Evolutionary conservation across 1,140 invertebrate genomes (phyloP).

Genomic region (Brachystomella parvula): DNA sequence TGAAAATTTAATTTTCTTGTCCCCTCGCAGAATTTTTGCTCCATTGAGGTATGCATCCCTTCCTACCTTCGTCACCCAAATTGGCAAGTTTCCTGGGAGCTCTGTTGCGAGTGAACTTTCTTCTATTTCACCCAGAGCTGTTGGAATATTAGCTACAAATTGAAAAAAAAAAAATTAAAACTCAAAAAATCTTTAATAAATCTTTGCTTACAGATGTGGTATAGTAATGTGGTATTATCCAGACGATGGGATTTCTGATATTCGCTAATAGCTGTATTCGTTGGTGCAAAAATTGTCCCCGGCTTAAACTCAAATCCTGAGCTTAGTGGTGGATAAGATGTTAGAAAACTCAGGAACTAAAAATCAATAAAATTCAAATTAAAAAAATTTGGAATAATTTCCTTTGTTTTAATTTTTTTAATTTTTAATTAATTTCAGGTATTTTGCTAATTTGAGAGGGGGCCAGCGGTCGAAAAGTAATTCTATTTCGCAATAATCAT

Average conservation of each 20-base stretch:
- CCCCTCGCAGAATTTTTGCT: slow-evolving; percentile 26
- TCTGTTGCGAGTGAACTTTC: slow-evolving; percentile 28
- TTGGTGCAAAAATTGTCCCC: slow-evolving; percentile 36
- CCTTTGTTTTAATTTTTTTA: neutral
- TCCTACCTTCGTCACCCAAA: slow-evolving; percentile 31
- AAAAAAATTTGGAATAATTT: neutral
- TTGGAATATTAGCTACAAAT: slow-evolving; percentile 1
- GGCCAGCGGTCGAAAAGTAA: neutral
- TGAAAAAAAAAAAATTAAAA: slow-evolving; percentile 3
- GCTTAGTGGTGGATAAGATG: slow-evolving; percentile 21
- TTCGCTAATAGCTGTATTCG: slow-evolving; percentile 30
- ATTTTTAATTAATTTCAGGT: neutral
- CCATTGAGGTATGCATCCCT: slow-evolving; percentile 32
- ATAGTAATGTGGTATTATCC: slow-evolving; percentile 34
- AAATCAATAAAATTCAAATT: neutral
- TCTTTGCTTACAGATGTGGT: slow-evolving; percentile 32
- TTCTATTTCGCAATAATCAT: neutral
- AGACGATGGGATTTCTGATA: slow-evolving; percentile 10
- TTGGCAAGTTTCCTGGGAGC: slow-evolving; percentile 34
- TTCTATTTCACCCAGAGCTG: slow-evolving; percentile 23
- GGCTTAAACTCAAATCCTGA: slow-evolving; percentile 20
- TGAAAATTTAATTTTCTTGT: slow-evolving; percentile 17
- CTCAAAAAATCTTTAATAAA: neutral
- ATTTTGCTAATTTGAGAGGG: neutral
- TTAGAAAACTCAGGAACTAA: slow-evolving; percentile 31